Base-by-base conservation (phyloP, 2,797 vertebrate genomes). In the Bradypodion pumilum region DNA sequence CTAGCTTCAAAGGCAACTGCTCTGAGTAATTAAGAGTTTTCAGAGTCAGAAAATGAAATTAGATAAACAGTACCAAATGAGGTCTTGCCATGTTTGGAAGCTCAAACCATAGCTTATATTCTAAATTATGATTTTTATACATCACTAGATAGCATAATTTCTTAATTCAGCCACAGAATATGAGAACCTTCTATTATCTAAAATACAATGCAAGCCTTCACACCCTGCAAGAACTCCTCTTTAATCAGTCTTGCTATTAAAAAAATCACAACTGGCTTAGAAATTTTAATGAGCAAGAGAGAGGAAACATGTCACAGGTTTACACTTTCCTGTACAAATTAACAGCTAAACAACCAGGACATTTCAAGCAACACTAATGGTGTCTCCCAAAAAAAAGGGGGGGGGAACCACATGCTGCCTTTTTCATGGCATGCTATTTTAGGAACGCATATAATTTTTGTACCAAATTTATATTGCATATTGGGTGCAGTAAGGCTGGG, bases 261-360 rank as follows among this genome's bases (percentile, higher is more conserved):
- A n/a, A 68, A 66, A 0, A 0, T 23, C 82, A 75, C 75, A 78
- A 81, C 79, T 59, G 0, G 3, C 66, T 85, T 19, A 0, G 81
- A 86, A 75, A 21, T 60, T 56, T 42, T 44, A 35, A 69, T 65
- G 37, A 84, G 46, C n/a, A 0, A 1, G n/a, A n/a, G 6, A 7
- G 0, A 2, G 84, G 82, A 83, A 79, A 74, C 65, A 69, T 86
- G 56, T 90, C 78, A 70, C 81, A 86, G 85, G 86, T 90, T 89
- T 87, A 89, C 78, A 88, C 86, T 90, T 92, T 91, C 76, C 75
- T 79, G 87, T 83, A 87, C 87, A 91, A 90, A 92, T 89, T 87
- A 87, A n/a, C 65, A 83, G 68, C 56, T 80, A 87, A 88, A 74
- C 89, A 93, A 85, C 85, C 60, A 84, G 72, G 75, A 66, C 37